Evolutionary conservation across 2,888 invertebrate genomes (phyloP), one percentile per base, ranked within the genome.

Genomic region (Pyrochroa serraticornis): DNA sequence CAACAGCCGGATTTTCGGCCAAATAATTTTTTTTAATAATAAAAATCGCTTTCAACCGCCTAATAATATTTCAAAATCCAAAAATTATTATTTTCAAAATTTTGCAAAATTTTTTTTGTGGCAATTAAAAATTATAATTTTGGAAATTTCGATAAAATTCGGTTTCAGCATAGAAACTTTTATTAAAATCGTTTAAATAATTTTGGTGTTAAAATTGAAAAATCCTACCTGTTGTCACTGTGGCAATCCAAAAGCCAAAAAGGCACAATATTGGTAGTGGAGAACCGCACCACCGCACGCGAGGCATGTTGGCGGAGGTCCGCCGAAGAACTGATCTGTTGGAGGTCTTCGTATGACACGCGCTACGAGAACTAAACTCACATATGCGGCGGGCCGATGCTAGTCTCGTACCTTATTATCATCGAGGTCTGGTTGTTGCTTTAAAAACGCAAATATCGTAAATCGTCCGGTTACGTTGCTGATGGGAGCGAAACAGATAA

Each of bases 231-330:
- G 72, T 71, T 48, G 39, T 51, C 32, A 64, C 67, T 43, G 59
- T 51, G 58, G 57, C 63, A 63, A 71, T 69, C 69, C 71, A 69
- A 63, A 69, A 51, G 33, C 36, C 36, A 22, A 46, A 31, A 33
- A 55, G 30, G 61, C 69, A 71, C 70, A 70, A 62, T 60, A 68
- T 65, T 60, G 67, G 62, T 50, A 70, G 59, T 57, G 66, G 64
- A 68, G 41, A 14, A 14, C 53, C 36, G 39, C 67, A 69, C 71
- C 71, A 72, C 69, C 70, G 71, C 68, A 71, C 71, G 63, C 72
- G 74, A 74, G 69, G 72, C 73, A 75, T 76, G 69, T 74, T 74
- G 69, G 74, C 72, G 71, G 73, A 73, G 71, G 65, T 72, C 73
- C 74, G 73, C 72, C 72, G 72, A 71, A 76, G 75, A 72, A 75